Conservation (phyloP, 2,113 vertebrate genomes). For the Anhinga anhinga region DNA sequence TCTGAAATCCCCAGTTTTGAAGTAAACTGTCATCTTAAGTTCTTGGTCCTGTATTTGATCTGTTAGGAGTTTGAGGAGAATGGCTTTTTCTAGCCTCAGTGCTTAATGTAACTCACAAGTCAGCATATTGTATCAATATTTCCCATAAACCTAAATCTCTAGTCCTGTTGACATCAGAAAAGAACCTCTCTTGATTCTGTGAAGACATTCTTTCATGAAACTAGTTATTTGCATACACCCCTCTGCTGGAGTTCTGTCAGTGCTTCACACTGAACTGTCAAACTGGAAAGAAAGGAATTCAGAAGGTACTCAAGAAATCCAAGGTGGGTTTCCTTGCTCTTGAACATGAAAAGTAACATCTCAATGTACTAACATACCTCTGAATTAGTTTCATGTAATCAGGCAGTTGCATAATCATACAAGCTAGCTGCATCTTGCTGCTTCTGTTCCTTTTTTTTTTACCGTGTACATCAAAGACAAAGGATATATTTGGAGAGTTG, state of each 20-base stretch:
- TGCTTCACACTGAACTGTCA: background rate
- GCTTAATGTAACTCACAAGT: background rate
- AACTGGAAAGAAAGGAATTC: background rate
- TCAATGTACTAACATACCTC: background rate
- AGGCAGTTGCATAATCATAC: background rate
- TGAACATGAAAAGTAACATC: background rate
- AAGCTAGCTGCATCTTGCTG: background rate
- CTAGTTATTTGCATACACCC: background rate
- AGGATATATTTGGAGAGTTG: background rate
- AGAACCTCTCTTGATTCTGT: accelerated
- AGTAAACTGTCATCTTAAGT: background rate
- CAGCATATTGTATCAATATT: background rate
- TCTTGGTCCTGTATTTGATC: background rate
- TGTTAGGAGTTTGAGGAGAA: background rate
- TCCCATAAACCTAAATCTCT: background rate
- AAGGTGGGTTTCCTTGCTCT: background rate
- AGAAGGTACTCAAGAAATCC: background rate
- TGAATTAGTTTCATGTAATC: background rate
- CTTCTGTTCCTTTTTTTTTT: background rate
- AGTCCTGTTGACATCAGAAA: background rate
- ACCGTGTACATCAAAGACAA: background rate
- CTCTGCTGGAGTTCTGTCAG: background rate
- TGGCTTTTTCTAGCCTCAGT: background rate
- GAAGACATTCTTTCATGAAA: background rate
- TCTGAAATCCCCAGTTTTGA: background rate